phyloP scores from a whole-genome alignment of 2,888 invertebrate genomes.

The Dicyrtomina minuta region DNA sequence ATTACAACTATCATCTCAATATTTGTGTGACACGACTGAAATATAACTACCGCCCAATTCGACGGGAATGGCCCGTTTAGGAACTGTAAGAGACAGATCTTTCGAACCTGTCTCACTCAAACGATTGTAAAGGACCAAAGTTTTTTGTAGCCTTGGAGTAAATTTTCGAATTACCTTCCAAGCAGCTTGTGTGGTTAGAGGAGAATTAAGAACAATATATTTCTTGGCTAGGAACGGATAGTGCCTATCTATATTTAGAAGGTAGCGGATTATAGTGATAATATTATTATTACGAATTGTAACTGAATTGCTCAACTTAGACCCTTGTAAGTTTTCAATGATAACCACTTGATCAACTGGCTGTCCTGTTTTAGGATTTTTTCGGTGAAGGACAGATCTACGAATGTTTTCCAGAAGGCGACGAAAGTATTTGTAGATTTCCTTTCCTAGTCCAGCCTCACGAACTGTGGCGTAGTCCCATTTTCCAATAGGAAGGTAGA shows the following conservation, averaged over 20 bases:
- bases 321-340: conserved; percentile 4
- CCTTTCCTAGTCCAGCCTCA: not conserved
- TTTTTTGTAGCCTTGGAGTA: no score
- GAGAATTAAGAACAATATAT: not conserved
- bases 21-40: no score
- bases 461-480: conserved; percentile 1
- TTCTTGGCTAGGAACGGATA: conserved; percentile 12
- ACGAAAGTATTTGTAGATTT: conserved; percentile 17
- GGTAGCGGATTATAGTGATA: not conserved
- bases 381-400: no score
- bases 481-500: not conserved
- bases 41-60: no score
- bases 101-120: no score
- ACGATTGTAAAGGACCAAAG: no score
- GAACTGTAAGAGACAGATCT: no score
- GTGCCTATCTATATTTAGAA: not conserved
- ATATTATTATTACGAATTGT: no score
- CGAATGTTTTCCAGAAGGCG: conserved; percentile 7
- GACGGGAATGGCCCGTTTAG: no score
- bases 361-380: not conserved
- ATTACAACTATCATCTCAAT: no score
- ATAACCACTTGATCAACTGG: conserved; percentile 12
- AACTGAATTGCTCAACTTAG: not conserved
- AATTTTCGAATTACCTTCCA: no score
- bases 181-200: no score